Conservation (phyloP, 1,140 invertebrate genomes). For the Drosophila suzukii region DNA sequence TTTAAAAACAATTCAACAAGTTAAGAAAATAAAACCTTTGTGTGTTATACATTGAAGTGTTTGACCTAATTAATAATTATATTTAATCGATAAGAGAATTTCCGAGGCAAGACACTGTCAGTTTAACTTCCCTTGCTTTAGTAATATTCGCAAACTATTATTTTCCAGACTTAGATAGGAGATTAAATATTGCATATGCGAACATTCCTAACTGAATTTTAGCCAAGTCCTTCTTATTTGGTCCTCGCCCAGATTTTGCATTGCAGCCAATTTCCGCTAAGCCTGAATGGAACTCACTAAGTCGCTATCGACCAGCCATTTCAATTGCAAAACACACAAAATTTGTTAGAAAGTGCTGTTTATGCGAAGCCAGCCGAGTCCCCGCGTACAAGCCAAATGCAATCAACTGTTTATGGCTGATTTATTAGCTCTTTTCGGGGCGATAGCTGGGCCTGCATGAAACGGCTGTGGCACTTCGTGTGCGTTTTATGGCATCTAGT, state of each 20-base stretch:
- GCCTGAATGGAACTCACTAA: conserved; percentile 7
- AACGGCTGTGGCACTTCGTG: conserved; percentile 37
- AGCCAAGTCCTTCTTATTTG: background rate
- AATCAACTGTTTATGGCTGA: conserved; percentile 71
- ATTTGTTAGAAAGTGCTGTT: conserved; percentile 6
- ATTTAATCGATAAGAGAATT: background rate
- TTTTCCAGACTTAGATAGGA: background rate
- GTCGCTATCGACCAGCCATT: conserved; percentile 15
- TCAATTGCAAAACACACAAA: conserved; percentile 13
- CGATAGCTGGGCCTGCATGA: conserved; percentile 34
- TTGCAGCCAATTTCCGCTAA: conserved; percentile 8
- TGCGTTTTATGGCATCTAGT: conserved; percentile 56
- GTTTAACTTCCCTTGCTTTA: background rate
- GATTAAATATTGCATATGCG: background rate
- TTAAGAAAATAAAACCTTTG: too few relatives aligned
- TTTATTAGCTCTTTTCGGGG: conserved; percentile 52
- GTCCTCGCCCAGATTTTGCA: background rate
- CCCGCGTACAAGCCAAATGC: conserved; percentile 43
- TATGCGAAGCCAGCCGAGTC: background rate
- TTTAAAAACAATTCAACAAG: too few relatives aligned
- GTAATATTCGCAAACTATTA: too few relatives aligned
- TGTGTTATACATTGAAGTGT: background rate
- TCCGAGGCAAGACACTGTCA: too few relatives aligned
- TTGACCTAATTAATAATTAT: background rate
- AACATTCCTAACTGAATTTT: background rate